Evolutionary conservation across 2,888 invertebrate genomes (phyloP).

Genomic region (Hyposoter didymator): DNA sequence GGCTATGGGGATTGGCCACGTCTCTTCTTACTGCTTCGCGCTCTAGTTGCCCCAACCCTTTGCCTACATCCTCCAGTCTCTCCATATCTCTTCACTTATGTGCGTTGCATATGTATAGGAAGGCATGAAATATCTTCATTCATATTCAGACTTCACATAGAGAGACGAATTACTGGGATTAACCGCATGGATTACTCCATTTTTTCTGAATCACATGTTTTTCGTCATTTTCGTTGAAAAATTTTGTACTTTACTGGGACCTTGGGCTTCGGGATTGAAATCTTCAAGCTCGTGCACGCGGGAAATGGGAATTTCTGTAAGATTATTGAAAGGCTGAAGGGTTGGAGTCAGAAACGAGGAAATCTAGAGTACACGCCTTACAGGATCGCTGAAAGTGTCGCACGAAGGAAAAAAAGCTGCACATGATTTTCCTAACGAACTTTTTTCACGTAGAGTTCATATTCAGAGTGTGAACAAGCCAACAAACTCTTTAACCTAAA

Average conservation of each 20-base stretch:
- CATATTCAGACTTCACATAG: neutral
- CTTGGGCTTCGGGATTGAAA: neutral
- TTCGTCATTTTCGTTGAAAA: neutral
- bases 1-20: conserved; percentile 47
- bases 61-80: neutral
- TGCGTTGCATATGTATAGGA: neutral
- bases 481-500: conserved; percentile 32
- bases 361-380: neutral
- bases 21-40: conserved; percentile 70
- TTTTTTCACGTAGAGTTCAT: conserved; percentile 15
- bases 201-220: neutral
- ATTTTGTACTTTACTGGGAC: neutral
- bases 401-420: neutral
- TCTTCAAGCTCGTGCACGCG: neutral
- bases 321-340: conserved; percentile 6
- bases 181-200: neutral
- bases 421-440: conserved; percentile 38
- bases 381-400: neutral
- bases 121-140: neutral
- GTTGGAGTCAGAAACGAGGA: neutral
- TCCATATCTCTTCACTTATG: neutral
- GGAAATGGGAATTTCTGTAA: neutral
- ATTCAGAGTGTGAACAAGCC: neutral
- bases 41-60: conserved; percentile 30
- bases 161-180: neutral